Conservation (phyloP, 2,113 vertebrate species). For the Callopanchax toddi region DNA sequence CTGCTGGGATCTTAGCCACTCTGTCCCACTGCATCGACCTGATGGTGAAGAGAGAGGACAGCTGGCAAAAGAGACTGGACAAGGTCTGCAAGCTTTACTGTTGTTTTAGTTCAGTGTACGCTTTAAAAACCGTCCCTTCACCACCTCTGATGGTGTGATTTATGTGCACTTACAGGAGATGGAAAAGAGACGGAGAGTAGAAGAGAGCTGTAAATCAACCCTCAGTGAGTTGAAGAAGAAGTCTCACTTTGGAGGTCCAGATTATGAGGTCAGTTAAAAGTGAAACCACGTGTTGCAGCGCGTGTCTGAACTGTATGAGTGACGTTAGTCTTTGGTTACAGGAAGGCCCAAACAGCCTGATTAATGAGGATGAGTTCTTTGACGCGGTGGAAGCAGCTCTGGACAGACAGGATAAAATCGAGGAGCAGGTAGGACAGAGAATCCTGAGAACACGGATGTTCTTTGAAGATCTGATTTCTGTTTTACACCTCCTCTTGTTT, state of each 20-base stretch:
- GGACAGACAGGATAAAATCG: slow-evolving; percentile 97
- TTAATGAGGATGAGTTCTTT: slow-evolving; percentile 98
- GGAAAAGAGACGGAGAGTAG: slow-evolving; percentile 88
- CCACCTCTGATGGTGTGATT: background rate
- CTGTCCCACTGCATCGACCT: slow-evolving; percentile 98
- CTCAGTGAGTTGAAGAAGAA: slow-evolving; percentile 93
- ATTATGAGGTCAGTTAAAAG: slow-evolving; percentile 88
- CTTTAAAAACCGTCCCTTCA: background rate
- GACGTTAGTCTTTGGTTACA: slow-evolving; percentile 48
- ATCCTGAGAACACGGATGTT: too few relatives aligned
- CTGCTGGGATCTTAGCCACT: slow-evolving; percentile 95
- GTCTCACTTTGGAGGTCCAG: slow-evolving; percentile 94
- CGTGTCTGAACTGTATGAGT: background rate
- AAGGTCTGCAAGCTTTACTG: slow-evolving; percentile 75
- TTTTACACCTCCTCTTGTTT: background rate
- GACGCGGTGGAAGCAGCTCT: slow-evolving; percentile 98
- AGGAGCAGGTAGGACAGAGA: slow-evolving; percentile 87
- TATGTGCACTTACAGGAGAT: slow-evolving; percentile 78
- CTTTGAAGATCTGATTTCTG: background rate
- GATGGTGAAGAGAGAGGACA: slow-evolving; percentile 96
- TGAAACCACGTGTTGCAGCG: background rate
- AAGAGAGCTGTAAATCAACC: slow-evolving; percentile 90
- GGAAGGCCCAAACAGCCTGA: slow-evolving; percentile 98
- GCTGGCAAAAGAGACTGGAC: slow-evolving; percentile 95
- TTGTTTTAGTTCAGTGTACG: background rate